Base-by-base conservation (phyloP, 1,140 invertebrate species). In the Acromyrmex charruanus region DNA sequence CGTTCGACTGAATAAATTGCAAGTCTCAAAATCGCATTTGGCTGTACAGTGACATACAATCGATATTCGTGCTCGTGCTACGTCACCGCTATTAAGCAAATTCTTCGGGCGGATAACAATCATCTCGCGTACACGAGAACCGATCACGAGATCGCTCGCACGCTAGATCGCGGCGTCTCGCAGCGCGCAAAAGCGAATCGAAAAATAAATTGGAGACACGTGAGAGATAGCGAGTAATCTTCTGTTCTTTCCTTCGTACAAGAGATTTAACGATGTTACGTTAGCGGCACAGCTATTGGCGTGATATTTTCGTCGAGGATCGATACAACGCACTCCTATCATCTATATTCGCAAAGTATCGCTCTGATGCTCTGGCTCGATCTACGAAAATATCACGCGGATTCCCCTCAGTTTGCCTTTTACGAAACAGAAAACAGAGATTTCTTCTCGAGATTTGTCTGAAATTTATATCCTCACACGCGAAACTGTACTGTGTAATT, bases 121-220 rank as follows among this genome's bases (percentile, higher is more conserved):
- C 18, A 75, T 75, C 10, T 74, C 28, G 25, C 25, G 14, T 18
- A 9, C 3, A 16, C n/a, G 53, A 28, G 16, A 1, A 44, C 53
- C 49, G 28, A 28, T 68, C 35, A 51, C 7, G 49, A 4, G 18
- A 59, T 80, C 35, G 35, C 49, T 61, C 55, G 85, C 63, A 31
- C 59, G 49, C 18, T 75, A 71, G 25, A 63, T 51, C 65, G 58
- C 63, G 59, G 65, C 44, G 39, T 72, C 55, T 49, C 58, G 49
- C 28, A 66, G 31, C 85, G 59, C 72, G 86, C 77, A 90, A 89
- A 90, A 90, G 86, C 86, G 86, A 90, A 79, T 90, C 86, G 77
- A 90, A 90, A 90, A 90, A 90, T 90, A 90, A 90, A 63, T 90
- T 44, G 81, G 77, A 81, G 88, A 90, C 71, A 72, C 59, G 81